A percentile compares a stretch with the other conserved stretches of the same genome.
These are phyloP conservation scores for Trogon surrucura DNA, from an alignment of 2,113 vertebrate species.

Conservation along the genomic window DNA sequence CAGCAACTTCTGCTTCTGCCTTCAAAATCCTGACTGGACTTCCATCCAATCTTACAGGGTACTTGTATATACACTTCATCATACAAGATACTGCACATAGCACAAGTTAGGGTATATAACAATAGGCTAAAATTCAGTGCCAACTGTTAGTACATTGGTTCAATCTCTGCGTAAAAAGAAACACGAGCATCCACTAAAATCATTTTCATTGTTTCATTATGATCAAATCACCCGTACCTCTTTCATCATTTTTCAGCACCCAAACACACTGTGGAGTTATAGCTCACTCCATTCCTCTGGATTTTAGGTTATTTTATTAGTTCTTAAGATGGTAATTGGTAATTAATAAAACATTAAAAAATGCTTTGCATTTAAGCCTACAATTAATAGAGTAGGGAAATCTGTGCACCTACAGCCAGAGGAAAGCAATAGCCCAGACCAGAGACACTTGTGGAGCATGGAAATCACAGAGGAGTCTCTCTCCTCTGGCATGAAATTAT, in stretches of 20 bases:
- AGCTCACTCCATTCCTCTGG: not conserved
- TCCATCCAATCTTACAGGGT: not conserved
- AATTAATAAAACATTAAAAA: not conserved
- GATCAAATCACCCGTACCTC: not conserved
- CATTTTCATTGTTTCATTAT: not conserved
- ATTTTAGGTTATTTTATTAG: not conserved
- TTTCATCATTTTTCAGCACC: not conserved
- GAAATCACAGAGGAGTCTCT: not conserved
- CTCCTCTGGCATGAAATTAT: not conserved
- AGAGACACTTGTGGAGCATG: not conserved
- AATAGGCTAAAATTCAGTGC: not conserved
- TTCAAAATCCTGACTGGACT: not conserved
- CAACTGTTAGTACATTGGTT: not conserved
- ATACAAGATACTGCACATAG: not conserved
- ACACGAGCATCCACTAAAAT: not conserved
- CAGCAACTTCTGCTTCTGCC: not conserved
- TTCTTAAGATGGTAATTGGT: not conserved
- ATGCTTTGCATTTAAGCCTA: not conserved
- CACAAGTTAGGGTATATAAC: not conserved
- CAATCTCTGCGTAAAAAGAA: not conserved
- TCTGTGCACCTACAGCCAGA: not conserved
- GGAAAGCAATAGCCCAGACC: not conserved
- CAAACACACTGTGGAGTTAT: not conserved
- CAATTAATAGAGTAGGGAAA: not conserved
- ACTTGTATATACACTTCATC: not conserved